Evolutionary conservation across 2,888 invertebrate species (phyloP), one percentile per base, ranked within the genome.

Genomic region (Entomobrya multifasciata): DNA sequence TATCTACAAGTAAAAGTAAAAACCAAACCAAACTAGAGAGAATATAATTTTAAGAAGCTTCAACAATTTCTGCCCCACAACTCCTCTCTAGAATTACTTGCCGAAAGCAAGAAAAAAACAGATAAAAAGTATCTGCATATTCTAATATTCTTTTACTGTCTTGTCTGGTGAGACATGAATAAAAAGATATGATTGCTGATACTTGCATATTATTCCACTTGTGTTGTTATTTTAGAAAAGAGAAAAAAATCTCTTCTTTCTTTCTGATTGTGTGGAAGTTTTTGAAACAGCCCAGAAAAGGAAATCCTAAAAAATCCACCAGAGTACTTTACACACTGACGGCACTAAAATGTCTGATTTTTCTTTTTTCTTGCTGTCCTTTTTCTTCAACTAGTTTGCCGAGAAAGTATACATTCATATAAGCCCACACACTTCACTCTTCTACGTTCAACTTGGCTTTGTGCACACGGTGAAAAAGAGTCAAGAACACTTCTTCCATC

Each of bases 51-150:
- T 41, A 70, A 30, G 11, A 70, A 47, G 22, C 70, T 11, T n/a
- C 15, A 36, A 4, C 4, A 36, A 8, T 36, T 6, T 36, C 4
- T 36, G 17, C 41, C 1, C 11, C 1, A 11, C 10, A 41, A 80
- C 70, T 65, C 67, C 47, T 20, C 15, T 27, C 36, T 8, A 67
- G 84, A 77, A 85, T 78, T 85, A 72, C 72, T 85, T 72, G 85
- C 85, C 78, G 22, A 70, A 70, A 85, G 85, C 78, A 70, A 8
- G 74, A 77, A 85, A 77, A 77, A 79, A 85, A 72, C 78, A 85
- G 85, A 85, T 85, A 85, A 85, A 85, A 85, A 85, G 70, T 85
- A 85, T 85, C 79, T 85, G 85, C 85, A 85, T 85, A 85, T 78
- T 85, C 72, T 65, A 55, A 76, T 62, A 83, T 52, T 60, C 60